Percentiles rank a stretch among this genome's conserved stretches.
Evolutionary conservation across 2,888 invertebrate species (phyloP).

Genomic region (Aphidoletes aphidimyza): DNA sequence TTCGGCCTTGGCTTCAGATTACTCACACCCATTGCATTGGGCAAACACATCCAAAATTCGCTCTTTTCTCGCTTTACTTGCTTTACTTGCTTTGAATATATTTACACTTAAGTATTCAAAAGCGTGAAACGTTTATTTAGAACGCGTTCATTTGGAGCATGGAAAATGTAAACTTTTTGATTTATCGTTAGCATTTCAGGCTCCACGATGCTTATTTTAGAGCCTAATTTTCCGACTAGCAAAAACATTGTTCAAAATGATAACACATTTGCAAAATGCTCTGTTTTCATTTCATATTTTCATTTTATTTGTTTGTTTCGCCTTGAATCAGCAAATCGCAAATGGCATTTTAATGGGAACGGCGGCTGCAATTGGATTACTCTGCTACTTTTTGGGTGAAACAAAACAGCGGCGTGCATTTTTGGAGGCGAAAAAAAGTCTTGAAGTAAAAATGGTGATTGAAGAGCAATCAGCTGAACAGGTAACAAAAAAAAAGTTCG

Average conservation of each 20-base stretch:
- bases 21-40: no score
- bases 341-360: slow-evolving; percentile 77
- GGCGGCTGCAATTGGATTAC: slow-evolving; percentile 79
- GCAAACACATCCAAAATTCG: no score
- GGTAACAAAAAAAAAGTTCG: slow-evolving; percentile 67
- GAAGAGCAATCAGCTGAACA: slow-evolving; percentile 94
- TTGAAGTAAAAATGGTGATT: slow-evolving; percentile 90
- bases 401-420: slow-evolving; percentile 89
- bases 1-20: no score
- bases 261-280: no score
- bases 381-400: slow-evolving; percentile 81
- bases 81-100: no score
- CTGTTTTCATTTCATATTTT: background rate
- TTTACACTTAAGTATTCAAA: no score
- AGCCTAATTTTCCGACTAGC: no score
- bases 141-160: no score
- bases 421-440: slow-evolving; percentile 87
- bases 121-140: no score
- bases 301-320: slow-evolving; percentile 54
- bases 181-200: background rate
- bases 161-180: no score
- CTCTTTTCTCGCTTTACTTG: no score
- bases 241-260: no score
- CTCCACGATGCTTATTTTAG: background rate
- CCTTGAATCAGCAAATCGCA: slow-evolving; percentile 73